Evolutionary conservation across 2,888 invertebrate genomes (phyloP), one percentile per base, ranked within the genome.

Genomic region (Mycalesis mineus): DNA sequence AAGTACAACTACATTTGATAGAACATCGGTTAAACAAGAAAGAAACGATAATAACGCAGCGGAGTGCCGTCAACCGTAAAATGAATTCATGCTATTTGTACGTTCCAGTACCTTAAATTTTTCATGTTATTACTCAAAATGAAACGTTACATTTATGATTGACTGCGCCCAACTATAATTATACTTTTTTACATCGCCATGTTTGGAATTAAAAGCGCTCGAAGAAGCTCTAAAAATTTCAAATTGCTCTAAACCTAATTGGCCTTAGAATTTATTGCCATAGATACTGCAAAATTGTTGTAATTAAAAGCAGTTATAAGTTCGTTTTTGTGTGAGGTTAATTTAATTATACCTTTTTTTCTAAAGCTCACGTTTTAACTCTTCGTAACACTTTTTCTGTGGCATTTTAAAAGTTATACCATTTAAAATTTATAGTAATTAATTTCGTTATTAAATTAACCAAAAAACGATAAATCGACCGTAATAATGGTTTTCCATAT

Each of bases 11-110:
- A 11, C 47, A 55, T 60, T 57, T 53, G 53, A 59, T 55, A 28
- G 39, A 58, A 51, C 58, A 60, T 57, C 55, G 59, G 53, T 58
- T 57, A 45, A 58, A 55, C 48, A 61, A 57, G 62, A 29, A 59
- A 57, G 63, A 64, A 61, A 59, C 60, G 67, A 67, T 82, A 81
- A 84, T 84, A 81, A 74, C 71, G 75, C 69, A 70, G 69, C 71
- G 63, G 68, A 73, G 79, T 68, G 66, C 68, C 66, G 58, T 70
- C 69, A 70, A 70, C 76, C 85, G 75, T 82, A 75, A 80, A 85
- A 83, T 80, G 60, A 76, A 81, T 80, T 74, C 82, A 63, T 60
- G 58, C 59, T 64, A 65, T 66, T 67, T 65, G 64, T 65, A 55
- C 58, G 59, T 65, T 64, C 62, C 60, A 62, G 62, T 67, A 61